phyloP scores from a whole-genome alignment of 2,888 invertebrate species.

The Oscheius sp. region DNA sequence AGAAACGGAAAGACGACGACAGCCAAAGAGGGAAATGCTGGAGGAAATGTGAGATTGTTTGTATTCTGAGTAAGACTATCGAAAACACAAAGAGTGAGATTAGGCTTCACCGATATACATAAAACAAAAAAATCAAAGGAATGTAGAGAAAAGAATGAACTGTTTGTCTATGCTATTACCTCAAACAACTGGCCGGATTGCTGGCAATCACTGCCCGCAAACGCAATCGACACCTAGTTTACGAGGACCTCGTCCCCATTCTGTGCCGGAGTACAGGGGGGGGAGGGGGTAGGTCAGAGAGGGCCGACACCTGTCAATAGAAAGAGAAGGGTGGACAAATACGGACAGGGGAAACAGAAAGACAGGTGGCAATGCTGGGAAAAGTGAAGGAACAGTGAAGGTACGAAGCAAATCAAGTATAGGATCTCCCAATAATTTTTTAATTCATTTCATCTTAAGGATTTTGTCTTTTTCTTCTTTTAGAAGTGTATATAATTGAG shows the following conservation, averaged over 20 bases:
- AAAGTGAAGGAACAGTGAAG: too few species aligned
- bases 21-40: neutral
- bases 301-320: conserved; percentile 17
- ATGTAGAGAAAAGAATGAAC: neutral
- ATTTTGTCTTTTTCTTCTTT: too few species aligned
- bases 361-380: neutral
- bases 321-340: conserved; percentile 1
- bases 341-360: neutral
- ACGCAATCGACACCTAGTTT: conserved; percentile 9
- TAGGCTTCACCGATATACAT: neutral
- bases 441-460: too few species aligned
- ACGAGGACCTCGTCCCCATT: conserved; percentile 14
- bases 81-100: neutral
- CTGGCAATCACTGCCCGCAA: neutral
- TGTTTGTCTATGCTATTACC: neutral
- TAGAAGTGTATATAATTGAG: too few species aligned
- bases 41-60: conserved; percentile 19
- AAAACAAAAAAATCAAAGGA: neutral
- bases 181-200: neutral
- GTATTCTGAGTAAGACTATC: conserved; percentile 17
- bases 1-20: neutral
- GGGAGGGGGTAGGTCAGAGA: neutral
- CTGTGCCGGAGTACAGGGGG: neutral
- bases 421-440: too few species aligned
- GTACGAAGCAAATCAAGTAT: too few species aligned